phyloP scores from a whole-genome alignment of 2,113 vertebrate genomes.

The Jaculus jaculus region DNA sequence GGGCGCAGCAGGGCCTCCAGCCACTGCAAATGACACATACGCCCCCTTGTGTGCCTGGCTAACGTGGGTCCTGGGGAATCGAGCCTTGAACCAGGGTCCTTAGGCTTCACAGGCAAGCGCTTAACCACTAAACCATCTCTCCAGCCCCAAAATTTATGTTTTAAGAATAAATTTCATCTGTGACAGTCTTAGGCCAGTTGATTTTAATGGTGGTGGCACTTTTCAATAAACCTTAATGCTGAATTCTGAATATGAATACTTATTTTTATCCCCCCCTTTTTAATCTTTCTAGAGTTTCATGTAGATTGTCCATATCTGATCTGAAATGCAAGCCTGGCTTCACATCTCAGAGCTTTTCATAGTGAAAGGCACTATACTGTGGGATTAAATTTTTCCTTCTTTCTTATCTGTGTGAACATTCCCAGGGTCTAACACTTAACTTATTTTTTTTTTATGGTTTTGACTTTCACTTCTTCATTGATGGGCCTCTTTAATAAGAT shows the following conservation, averaged over 20 bases:
- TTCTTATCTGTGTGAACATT: slow-evolving; percentile 48
- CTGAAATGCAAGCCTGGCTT: background rate
- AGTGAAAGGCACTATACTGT: background rate
- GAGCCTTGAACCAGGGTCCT: too few species aligned
- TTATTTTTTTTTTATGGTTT: slow-evolving; percentile 61
- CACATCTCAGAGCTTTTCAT: background rate
- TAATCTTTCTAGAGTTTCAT: slow-evolving; percentile 10
- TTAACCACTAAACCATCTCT: too few species aligned
- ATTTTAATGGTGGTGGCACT: background rate
- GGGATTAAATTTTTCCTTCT: slow-evolving; percentile 24
- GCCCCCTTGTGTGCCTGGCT: too few species aligned
- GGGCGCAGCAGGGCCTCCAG: too few species aligned
- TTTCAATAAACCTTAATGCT: background rate
- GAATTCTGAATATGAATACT: slow-evolving; percentile 22
- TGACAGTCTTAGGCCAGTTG: background rate
- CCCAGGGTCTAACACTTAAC: slow-evolving; percentile 41
- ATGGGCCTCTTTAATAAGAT: slow-evolving; percentile 65
- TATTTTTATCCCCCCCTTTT: background rate
- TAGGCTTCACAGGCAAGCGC: too few species aligned
- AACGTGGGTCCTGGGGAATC: too few species aligned
- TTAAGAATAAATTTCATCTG: slow-evolving; percentile 30
- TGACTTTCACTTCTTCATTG: slow-evolving; percentile 71
- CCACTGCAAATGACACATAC: too few species aligned
- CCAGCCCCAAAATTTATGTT: slow-evolving; percentile 42
- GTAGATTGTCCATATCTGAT: background rate